These are phyloP conservation scores for Manis javanica DNA, from an alignment of 2,797 vertebrate genomes.

Conservation along the genomic window DNA sequence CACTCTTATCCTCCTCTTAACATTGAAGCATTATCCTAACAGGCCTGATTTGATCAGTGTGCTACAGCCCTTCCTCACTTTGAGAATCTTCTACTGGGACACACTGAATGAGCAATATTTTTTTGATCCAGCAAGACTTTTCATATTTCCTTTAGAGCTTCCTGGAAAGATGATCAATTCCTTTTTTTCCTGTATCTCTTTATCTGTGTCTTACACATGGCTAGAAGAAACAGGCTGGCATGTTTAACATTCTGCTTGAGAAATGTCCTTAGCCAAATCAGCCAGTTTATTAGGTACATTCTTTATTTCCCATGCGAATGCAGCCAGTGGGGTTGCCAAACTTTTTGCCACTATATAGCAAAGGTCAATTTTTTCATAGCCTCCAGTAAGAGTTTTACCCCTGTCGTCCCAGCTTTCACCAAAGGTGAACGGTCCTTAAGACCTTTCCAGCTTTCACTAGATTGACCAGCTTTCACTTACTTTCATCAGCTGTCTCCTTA, in stretches of 20 bases:
- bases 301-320: neutral
- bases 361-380: neutral
- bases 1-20: conserved; percentile 29
- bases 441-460: neutral
- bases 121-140: neutral
- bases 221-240: neutral
- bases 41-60: conserved; percentile 16
- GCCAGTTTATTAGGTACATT: neutral
- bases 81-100: conserved; percentile 2
- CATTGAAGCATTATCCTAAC: conserved; percentile 20
- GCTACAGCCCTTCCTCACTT: neutral
- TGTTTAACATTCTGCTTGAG: neutral
- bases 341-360: neutral
- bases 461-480: neutral
- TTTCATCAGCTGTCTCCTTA: neutral
- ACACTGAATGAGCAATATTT: neutral
- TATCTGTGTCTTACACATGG: neutral
- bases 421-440: neutral
- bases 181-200: neutral
- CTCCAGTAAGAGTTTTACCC: neutral
- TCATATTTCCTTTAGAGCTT: neutral
- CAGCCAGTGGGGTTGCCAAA: neutral
- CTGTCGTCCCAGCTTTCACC: neutral
- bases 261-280: neutral
- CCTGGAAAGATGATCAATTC: neutral